phyloP scores from a whole-genome alignment of 2,888 invertebrate species.

The Melitaea athalia region DNA sequence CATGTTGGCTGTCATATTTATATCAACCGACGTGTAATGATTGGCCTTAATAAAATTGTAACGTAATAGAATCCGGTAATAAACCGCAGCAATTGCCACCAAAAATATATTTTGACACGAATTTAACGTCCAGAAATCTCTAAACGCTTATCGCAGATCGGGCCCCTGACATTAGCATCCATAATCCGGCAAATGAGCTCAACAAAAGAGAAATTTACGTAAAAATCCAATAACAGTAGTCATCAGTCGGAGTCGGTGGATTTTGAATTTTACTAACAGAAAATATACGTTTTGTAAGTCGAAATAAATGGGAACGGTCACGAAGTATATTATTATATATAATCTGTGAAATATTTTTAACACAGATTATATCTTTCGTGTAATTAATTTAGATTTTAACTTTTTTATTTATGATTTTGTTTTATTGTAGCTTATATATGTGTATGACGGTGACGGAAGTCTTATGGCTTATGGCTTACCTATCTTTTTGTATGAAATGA shows the following conservation, averaged over 20 bases:
- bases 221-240: slow-evolving; percentile 59
- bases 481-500: too few relatives aligned
- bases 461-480: too few relatives aligned
- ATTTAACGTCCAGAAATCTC: slow-evolving; percentile 43
- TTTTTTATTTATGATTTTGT: slow-evolving; percentile 19
- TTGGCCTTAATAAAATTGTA: slow-evolving; percentile 44
- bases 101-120: slow-evolving; percentile 45
- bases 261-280: slow-evolving; percentile 40
- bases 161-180: slow-evolving; percentile 57
- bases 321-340: slow-evolving; percentile 29
- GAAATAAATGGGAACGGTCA: slow-evolving; percentile 33
- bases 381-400: slow-evolving; percentile 9
- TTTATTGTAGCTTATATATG: neutral
- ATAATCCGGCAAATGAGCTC: slow-evolving; percentile 64
- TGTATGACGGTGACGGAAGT: too few relatives aligned
- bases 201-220: slow-evolving; percentile 66
- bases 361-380: slow-evolving; percentile 12
- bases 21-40: slow-evolving; percentile 26
- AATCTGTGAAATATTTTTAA: slow-evolving; percentile 28
- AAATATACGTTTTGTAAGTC: slow-evolving; percentile 32
- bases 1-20: neutral
- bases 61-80: slow-evolving; percentile 50
- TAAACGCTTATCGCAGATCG: slow-evolving; percentile 59
- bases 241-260: slow-evolving; percentile 46
- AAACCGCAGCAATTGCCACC: slow-evolving; percentile 48